Base-by-base conservation (phyloP, 2,113 vertebrate genomes). In the Falco punctatus region DNA sequence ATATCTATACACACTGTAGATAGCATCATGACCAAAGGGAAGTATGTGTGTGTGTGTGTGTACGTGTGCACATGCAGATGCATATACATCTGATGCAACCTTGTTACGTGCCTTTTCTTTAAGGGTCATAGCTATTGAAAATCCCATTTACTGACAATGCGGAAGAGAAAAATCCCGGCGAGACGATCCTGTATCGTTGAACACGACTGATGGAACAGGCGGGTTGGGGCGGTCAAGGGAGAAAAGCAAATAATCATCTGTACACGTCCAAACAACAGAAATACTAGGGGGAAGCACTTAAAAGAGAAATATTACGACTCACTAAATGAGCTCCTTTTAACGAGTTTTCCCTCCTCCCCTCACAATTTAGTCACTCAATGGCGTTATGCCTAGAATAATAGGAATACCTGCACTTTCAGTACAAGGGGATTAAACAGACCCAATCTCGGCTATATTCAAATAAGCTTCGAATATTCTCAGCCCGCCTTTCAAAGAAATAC, bases 321-420 rank as follows among this genome's bases (percentile, higher is more conserved):
- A 75, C 27, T 54, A 81, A 91, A 81, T 38, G 1, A 83, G 27
- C 46, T 90, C 64, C 12, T 90, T 95, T 79, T 71, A 82, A 78
- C 15, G 33, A 69, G 32, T 22, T 42, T 73, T 88, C 32, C 65
- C 44, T 71, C 64, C n/a, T 78, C 49, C 75, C 28, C n/a, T 82
- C 77, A 58, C 46, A 48, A 21, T 74, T 94, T 81, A 83, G 49
- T 19, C 3, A 54, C 44, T 93, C 75, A 67, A 17, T 91, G 82
- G 86, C 54, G 15, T 88, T 93, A 85, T 72, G 66, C 46, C 65
- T 83, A 28, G 61, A 75, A 69, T 77, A 93, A 90, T 72, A 69
- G 81, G 86, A 93, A 87, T 91, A 95, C 77, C 92, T 95, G 83
- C 78, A 83, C 95, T 94, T 94, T 61, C 81, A 92, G 49, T 61